A percentile compares a stretch with the other conserved stretches of the same genome.
These are phyloP conservation scores for Serripes groenlandicus DNA, from an alignment of 2,888 invertebrate species.

Conservation along the genomic window DNA sequence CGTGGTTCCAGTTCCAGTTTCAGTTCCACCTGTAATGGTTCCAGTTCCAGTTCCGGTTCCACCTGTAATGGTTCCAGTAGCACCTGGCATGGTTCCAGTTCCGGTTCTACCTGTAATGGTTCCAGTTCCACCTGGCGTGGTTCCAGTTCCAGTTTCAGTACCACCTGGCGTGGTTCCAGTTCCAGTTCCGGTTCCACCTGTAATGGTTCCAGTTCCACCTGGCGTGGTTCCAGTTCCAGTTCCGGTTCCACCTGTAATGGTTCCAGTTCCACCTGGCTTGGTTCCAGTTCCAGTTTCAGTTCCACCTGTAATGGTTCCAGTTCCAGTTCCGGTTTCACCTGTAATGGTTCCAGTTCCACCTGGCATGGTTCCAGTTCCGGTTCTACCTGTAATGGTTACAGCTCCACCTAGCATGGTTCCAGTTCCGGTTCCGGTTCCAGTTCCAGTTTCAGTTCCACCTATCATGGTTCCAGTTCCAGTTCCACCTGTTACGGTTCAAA, in stretches of 20 bases:
- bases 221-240: neutral
- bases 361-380: slow-evolving; percentile 4
- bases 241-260: slow-evolving; percentile 7
- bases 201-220: slow-evolving; percentile 12
- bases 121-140: slow-evolving; percentile 8
- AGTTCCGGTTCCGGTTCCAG: too few relatives aligned
- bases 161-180: slow-evolving; percentile 4
- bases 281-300: slow-evolving; percentile 2
- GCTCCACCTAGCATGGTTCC: too few relatives aligned
- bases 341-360: slow-evolving; percentile 9
- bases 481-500: too few relatives aligned
- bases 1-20: slow-evolving; percentile 13
- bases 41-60: slow-evolving; percentile 15
- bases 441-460: too few relatives aligned
- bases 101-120: slow-evolving; percentile 14
- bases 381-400: too few relatives aligned
- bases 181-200: slow-evolving; percentile 8
- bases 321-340: neutral
- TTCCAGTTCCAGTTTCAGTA: slow-evolving; percentile 14
- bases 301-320: slow-evolving; percentile 10
- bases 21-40: slow-evolving; percentile 23
- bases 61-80: slow-evolving; percentile 10
- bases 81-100: slow-evolving; percentile 15
- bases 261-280: slow-evolving; percentile 11
- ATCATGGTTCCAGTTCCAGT: too few relatives aligned